phyloP scores from a whole-genome alignment of 2,888 invertebrate species.

The Ornithoptera priamus region DNA sequence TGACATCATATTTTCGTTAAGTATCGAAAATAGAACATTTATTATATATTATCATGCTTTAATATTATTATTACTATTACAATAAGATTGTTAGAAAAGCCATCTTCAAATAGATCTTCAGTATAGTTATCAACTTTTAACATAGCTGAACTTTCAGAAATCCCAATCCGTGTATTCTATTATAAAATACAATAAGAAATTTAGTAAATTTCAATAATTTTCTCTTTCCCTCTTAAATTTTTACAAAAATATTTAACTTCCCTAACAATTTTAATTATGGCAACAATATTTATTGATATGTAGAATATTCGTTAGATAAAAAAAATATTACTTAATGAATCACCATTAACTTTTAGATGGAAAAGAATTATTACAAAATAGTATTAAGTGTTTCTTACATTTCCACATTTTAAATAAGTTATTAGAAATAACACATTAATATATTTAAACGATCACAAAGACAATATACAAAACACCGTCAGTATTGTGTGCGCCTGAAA shows the following conservation, averaged over 20 bases:
- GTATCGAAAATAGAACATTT: no score
- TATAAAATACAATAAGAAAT: background rate
- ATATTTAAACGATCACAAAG: no score
- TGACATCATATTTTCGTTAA: no score
- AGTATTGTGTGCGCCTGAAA: no score
- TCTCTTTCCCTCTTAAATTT: background rate
- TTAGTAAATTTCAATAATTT: background rate
- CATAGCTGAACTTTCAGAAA: background rate
- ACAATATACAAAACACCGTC: no score
- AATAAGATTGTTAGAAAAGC: background rate
- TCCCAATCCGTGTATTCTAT: background rate
- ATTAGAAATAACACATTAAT: background rate
- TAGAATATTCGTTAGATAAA: background rate
- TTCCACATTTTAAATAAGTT: background rate
- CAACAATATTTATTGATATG: slow-evolving; percentile 7
- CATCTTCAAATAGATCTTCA: background rate
- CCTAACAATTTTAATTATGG: slow-evolving; percentile 7
- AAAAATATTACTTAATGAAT: background rate
- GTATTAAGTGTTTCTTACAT: background rate
- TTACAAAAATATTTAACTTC: background rate
- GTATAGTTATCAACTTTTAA: background rate
- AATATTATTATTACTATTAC: background rate
- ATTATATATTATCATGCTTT: no score
- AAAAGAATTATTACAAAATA: background rate
- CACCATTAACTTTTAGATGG: background rate